Conservation (phyloP, 2,113 vertebrate genomes). For the Osmerus mordax region DNA sequence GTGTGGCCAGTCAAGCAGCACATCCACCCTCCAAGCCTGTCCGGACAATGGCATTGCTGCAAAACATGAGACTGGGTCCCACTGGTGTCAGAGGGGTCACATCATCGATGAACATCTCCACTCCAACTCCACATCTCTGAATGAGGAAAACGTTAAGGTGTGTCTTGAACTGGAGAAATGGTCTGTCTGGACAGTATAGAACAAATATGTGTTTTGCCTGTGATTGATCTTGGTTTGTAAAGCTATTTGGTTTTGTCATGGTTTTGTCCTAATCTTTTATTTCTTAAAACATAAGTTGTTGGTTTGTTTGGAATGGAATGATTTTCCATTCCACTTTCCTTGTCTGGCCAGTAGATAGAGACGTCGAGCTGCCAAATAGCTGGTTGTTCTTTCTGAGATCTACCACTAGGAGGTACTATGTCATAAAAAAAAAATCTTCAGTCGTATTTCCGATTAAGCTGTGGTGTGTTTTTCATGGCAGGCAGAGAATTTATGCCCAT, state of each 20-base stretch:
- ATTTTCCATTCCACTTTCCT: too few relatives aligned
- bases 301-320: too few relatives aligned
- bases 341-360: slow-evolving; percentile 29
- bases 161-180: background rate
- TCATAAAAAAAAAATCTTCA: background rate
- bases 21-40: slow-evolving; percentile 16
- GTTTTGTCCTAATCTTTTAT: too few relatives aligned
- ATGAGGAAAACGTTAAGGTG: background rate
- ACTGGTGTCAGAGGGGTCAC: slow-evolving; percentile 22
- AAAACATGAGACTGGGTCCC: slow-evolving; percentile 23
- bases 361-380: slow-evolving; percentile 9
- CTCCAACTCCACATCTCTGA: background rate
- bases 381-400: background rate
- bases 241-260: too few relatives aligned
- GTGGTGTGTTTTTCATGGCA: slow-evolving; percentile 4
- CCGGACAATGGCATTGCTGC: slow-evolving; percentile 23
- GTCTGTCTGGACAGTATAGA: background rate
- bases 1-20: slow-evolving; percentile 32
- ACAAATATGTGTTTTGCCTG: background rate
- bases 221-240: background rate
- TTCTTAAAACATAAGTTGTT: too few relatives aligned
- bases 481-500: slow-evolving; percentile 23
- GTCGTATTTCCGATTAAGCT: background rate
- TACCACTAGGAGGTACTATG: slow-evolving; percentile 22
- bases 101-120: slow-evolving; percentile 7